phyloP scores from a whole-genome alignment of 2,797 vertebrate species.

The Parauchenoglanis ngamensis region DNA sequence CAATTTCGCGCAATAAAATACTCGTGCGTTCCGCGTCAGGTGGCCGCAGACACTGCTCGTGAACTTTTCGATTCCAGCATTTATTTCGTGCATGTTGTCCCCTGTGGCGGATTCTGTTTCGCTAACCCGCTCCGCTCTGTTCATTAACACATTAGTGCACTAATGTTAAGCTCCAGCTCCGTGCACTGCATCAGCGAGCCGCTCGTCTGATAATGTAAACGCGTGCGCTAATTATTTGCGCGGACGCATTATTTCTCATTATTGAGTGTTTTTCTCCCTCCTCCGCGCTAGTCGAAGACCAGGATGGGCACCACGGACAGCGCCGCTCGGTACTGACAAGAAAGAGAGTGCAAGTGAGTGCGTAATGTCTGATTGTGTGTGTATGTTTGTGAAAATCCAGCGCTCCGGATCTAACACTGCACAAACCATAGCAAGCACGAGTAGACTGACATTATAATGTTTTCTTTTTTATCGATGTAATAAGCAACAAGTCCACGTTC shows the following conservation, averaged over 20 bases:
- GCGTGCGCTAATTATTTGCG: not conserved
- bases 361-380: not conserved
- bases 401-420: not conserved
- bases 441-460: not conserved
- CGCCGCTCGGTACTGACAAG: slow-evolving; percentile 32
- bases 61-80: not conserved
- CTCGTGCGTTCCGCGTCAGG: not conserved
- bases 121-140: not conserved
- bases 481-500: not conserved
- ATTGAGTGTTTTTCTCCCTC: not conserved
- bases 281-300: not conserved
- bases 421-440: not conserved
- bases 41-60: not conserved
- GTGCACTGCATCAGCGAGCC: not conserved
- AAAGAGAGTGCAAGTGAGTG: not conserved
- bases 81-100: not conserved
- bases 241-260: not conserved
- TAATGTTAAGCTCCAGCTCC: not conserved
- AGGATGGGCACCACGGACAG: slow-evolving; percentile 57
- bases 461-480: not conserved
- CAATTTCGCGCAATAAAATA: not conserved
- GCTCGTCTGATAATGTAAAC: not conserved
- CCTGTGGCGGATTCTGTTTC: not conserved
- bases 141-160: not conserved
- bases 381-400: too few species aligned